Evolutionary conservation across 2,797 vertebrate genomes (phyloP).

Genomic region (Falco berigora): DNA sequence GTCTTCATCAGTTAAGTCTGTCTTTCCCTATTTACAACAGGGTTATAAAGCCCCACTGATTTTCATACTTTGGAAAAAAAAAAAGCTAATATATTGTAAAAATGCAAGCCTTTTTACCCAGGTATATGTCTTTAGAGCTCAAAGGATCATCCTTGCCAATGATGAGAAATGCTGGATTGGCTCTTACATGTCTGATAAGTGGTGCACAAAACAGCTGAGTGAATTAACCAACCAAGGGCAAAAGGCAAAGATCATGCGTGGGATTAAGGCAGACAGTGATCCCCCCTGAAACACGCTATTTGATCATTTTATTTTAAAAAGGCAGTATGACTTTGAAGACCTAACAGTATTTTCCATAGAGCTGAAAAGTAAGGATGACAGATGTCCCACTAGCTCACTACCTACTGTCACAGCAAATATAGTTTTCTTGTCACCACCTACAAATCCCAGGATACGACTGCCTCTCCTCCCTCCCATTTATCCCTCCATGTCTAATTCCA

Average conservation of each 20-base stretch:
- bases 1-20: not conserved
- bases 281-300: not conserved
- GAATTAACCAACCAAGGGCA: slow-evolving; percentile 26
- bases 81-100: not conserved
- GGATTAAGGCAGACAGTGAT: not conserved
- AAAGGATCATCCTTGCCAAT: slow-evolving; percentile 31
- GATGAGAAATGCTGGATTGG: slow-evolving; percentile 23
- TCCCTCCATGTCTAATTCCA: not conserved
- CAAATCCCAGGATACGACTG: slow-evolving; percentile 23
- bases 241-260: slow-evolving; percentile 23
- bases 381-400: not conserved
- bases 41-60: not conserved
- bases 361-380: slow-evolving; percentile 15
- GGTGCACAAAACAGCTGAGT: not conserved
- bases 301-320: not conserved
- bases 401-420: not conserved
- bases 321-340: not conserved
- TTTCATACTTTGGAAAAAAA: not conserved
- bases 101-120: not conserved
- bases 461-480: not conserved
- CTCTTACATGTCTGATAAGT: slow-evolving; percentile 19
- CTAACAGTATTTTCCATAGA: not conserved
- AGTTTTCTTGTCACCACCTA: slow-evolving; percentile 43
- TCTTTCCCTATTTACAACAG: not conserved
- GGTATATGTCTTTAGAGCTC: not conserved